Evolutionary conservation across 2,888 invertebrate genomes (phyloP).

Genomic region (Terebella lapidaria): DNA sequence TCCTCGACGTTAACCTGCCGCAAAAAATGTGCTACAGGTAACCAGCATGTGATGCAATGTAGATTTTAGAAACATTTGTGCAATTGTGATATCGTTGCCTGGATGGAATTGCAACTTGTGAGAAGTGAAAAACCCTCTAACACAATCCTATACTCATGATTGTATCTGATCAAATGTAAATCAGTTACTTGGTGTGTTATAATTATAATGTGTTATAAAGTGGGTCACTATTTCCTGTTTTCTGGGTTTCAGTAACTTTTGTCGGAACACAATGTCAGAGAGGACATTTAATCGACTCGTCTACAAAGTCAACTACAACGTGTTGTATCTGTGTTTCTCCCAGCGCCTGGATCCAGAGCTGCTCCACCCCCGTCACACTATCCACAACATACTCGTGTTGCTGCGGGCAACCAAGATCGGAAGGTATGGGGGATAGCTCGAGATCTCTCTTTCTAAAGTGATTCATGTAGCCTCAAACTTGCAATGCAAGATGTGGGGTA

Average conservation of each 20-base stretch:
- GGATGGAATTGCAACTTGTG: no score
- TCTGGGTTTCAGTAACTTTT: conserved; percentile 69
- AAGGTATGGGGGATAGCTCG: conserved; percentile 59
- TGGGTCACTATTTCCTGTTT: background rate
- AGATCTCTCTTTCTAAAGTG: conserved; percentile 14
- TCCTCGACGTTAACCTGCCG: conserved; percentile 76
- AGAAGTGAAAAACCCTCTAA: no score
- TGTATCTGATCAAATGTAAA: background rate
- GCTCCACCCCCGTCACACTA: conserved; percentile 66
- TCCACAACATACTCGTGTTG: conserved; percentile 69
- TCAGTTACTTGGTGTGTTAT: background rate
- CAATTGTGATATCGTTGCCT: no score
- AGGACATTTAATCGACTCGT: conserved; percentile 71
- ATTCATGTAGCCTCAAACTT: background rate
- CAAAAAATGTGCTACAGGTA: conserved; percentile 55
- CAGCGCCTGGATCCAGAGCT: conserved; percentile 67
- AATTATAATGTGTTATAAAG: background rate
- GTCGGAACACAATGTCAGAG: conserved; percentile 66
- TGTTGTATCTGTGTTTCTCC: conserved; percentile 72
- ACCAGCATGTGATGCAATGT: no score
- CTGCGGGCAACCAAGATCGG: conserved; percentile 70
- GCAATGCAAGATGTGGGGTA: no score
- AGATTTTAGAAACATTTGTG: background rate
- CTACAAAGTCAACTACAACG: conserved; percentile 73
- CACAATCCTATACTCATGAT: no score